Evolutionary conservation across 2,888 invertebrate genomes (phyloP).

Genomic region (Torymus aiolomorphi): DNA sequence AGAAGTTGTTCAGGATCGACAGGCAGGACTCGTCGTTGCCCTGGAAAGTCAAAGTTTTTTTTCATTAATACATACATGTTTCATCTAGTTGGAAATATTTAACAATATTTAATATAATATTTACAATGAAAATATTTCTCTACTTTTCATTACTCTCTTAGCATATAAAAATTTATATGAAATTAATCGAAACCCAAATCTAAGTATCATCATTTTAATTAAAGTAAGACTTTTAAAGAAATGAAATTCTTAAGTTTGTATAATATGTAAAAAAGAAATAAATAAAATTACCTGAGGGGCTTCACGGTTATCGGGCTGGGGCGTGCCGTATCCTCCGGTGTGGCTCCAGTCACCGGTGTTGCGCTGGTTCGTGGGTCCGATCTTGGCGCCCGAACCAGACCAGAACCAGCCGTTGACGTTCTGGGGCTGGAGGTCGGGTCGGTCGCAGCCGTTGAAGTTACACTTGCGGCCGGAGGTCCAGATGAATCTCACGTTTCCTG

Average conservation of each 20-base stretch:
- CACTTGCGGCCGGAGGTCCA: conserved; percentile 96
- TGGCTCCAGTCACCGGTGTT: conserved; percentile 94
- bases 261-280: no score
- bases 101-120: no score
- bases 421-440: conserved; percentile 89
- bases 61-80: not conserved
- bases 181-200: no score
- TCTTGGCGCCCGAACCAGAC: conserved; percentile 94
- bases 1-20: conserved; percentile 93
- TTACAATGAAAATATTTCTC: no score
- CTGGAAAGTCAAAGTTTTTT: conserved; percentile 73
- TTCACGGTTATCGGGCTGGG: conserved; percentile 93
- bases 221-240: no score
- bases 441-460: conserved; percentile 93
- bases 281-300: conserved; percentile 84
- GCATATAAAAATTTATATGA: no score
- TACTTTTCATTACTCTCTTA: no score
- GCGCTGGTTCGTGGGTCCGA: conserved; percentile 90
- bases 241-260: no score
- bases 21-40: conserved; percentile 94
- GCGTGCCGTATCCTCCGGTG: conserved; percentile 91
- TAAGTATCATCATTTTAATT: no score
- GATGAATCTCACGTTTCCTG: conserved; percentile 81
- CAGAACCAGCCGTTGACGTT: conserved; percentile 94
- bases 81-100: no score